Evolutionary conservation across 2,797 vertebrate species (phyloP).

Genomic region (Alectoris magna): DNA sequence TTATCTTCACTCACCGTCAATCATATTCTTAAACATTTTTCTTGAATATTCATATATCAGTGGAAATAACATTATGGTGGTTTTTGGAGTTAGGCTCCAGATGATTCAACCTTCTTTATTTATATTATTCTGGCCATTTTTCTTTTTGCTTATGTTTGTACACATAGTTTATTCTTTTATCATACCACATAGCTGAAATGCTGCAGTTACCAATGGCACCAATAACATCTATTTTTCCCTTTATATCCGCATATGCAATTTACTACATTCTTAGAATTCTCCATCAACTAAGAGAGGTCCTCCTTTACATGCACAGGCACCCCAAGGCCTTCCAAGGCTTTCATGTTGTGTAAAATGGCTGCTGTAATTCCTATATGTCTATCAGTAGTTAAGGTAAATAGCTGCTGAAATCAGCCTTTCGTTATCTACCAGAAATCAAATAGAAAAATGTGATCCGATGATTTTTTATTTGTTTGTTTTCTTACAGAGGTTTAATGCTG

Average conservation of each 20-base stretch:
- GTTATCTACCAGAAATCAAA: neutral
- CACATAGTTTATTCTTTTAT: neutral
- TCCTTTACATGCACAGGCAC: neutral
- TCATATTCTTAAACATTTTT: neutral
- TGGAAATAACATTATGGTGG: neutral
- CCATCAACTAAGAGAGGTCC: neutral
- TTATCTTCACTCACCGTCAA: neutral
- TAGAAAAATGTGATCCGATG: neutral
- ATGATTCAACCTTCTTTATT: neutral
- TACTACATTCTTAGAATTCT: neutral
- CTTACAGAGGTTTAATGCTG: neutral
- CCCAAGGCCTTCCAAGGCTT: neutral
- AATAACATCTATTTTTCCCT: neutral
- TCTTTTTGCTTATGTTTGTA: neutral
- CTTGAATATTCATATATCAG: neutral
- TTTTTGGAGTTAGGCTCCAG: neutral
- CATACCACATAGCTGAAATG: neutral
- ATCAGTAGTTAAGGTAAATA: neutral
- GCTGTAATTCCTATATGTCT: neutral
- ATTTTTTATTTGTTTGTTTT: neutral
- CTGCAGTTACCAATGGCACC: neutral
- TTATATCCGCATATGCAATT: neutral
- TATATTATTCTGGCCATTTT: neutral
- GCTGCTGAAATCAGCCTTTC: neutral
- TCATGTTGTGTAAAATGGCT: neutral